Evolutionary conservation across 35 echinoderm and acorn worm species (phyloP).

Genomic region (Ophioderma brevispina): DNA sequence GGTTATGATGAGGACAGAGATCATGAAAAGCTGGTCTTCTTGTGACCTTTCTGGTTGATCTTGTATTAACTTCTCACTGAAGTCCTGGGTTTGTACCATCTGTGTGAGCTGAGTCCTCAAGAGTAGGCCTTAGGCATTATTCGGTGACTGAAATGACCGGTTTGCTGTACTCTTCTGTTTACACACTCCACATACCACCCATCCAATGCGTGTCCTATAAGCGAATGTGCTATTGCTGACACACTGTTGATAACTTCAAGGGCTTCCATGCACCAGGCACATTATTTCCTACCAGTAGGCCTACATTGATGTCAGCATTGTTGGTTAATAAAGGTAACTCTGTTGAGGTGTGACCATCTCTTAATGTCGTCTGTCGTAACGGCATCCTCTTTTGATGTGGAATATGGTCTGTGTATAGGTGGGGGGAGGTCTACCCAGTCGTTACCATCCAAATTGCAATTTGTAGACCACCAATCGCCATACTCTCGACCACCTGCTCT

Average conservation of each 20-base stretch:
- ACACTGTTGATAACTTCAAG: neutral
- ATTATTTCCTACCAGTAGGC: neutral
- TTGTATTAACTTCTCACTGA: neutral
- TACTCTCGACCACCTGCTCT: too few relatives aligned
- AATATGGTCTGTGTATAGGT: neutral
- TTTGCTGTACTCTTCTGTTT: too few relatives aligned
- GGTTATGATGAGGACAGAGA: neutral
- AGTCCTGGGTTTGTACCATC: neutral
- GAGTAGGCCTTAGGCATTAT: too few relatives aligned
- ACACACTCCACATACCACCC: neutral
- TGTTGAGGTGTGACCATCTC: neutral
- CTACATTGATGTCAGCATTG: neutral
- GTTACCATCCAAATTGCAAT: neutral
- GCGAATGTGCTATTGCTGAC: neutral
- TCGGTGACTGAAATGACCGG: too few relatives aligned
- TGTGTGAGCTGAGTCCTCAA: too few relatives aligned
- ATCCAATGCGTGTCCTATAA: neutral
- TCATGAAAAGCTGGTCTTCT: neutral
- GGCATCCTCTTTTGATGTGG: neutral
- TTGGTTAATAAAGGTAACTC: neutral
- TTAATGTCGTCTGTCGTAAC: neutral
- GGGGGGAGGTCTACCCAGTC: neutral
- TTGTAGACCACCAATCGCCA: neutral
- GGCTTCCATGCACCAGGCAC: neutral
- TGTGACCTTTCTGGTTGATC: neutral